phyloP scores from a whole-genome alignment of 1,140 invertebrate genomes.

The Drosophila tani region DNA sequence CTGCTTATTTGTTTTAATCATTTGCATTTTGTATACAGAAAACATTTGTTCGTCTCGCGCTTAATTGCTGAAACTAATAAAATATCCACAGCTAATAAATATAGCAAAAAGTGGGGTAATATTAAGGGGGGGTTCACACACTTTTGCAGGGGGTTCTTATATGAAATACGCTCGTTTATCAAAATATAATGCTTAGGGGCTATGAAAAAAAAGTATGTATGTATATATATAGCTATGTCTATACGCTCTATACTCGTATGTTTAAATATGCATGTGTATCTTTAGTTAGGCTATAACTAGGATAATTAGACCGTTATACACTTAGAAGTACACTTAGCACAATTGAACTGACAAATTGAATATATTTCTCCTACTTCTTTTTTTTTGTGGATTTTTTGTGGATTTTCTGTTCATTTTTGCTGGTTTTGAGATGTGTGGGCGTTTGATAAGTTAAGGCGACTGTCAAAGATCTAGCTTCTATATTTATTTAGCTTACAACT shows the following conservation, averaged over 20 bases:
- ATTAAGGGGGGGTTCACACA: background rate
- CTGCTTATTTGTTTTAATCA: constrained; percentile 44
- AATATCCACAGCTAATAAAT: constrained; percentile 68
- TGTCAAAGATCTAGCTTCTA: constrained; percentile 61
- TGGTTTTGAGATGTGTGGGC: constrained; percentile 58
- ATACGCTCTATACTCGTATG: constrained; percentile 32
- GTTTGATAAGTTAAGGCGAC: constrained; percentile 77
- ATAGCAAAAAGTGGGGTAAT: constrained; percentile 30
- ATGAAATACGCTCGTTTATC: constrained; percentile 56
- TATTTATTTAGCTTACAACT: constrained; percentile 24
- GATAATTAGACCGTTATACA: constrained; percentile 74
- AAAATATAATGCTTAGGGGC: constrained; percentile 61
- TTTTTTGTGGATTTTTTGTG: background rate
- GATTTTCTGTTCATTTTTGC: constrained; percentile 9
- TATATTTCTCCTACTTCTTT: constrained; percentile 20
- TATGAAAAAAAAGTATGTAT: constrained; percentile 52
- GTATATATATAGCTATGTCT: constrained; percentile 42
- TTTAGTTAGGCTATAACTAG: constrained; percentile 62
- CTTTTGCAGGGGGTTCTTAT: constrained; percentile 5
- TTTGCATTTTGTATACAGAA: constrained; percentile 62
- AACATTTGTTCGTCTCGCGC: constrained; percentile 63
- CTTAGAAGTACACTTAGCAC: constrained; percentile 80
- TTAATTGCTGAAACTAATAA: constrained; percentile 69
- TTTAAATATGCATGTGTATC: constrained; percentile 50
- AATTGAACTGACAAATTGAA: constrained; percentile 67